These are phyloP conservation scores for Chlamydotis undulata DNA, from an alignment of 2,113 vertebrate genomes.

Conservation along the genomic window DNA sequence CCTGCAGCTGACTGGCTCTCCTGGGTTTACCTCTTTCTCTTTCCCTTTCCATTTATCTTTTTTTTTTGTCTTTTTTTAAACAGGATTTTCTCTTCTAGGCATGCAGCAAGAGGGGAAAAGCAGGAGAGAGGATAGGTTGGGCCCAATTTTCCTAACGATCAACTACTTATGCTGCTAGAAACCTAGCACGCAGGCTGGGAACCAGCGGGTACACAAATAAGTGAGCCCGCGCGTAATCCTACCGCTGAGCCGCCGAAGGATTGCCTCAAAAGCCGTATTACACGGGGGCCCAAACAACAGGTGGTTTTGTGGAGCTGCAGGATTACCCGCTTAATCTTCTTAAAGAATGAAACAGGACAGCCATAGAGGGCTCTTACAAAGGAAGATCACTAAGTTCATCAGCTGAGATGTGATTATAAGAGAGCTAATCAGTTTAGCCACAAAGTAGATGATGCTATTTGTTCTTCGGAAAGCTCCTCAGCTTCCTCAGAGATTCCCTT, in stretches of 20 bases:
- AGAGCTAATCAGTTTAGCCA: conserved; percentile 60
- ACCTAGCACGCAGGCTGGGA: neutral
- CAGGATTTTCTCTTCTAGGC: neutral
- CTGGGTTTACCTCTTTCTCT: neutral
- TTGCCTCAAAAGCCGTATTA: conserved; percentile 30
- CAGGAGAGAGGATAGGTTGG: neutral
- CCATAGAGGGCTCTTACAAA: neutral
- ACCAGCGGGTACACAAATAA: neutral
- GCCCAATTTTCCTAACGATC: neutral
- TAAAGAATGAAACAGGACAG: conserved; percentile 56
- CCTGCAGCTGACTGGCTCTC: neutral
- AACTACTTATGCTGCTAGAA: neutral
- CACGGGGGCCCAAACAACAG: conserved; percentile 40
- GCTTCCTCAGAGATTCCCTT: neutral
- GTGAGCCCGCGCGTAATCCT: neutral
- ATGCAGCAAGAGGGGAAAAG: neutral
- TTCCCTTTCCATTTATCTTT: neutral
- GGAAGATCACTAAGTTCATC: conserved; percentile 53
- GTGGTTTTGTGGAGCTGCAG: conserved; percentile 49
- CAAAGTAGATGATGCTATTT: conserved; percentile 49
- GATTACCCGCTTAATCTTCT: conserved; percentile 62
- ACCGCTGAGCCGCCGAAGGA: neutral
- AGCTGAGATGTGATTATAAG: conserved; percentile 54
- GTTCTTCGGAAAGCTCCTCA: conserved; percentile 26
- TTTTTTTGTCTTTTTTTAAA: neutral